Evolutionary conservation across 2,113 vertebrate genomes (phyloP).

Genomic region (Dicentrarchus labrax): DNA sequence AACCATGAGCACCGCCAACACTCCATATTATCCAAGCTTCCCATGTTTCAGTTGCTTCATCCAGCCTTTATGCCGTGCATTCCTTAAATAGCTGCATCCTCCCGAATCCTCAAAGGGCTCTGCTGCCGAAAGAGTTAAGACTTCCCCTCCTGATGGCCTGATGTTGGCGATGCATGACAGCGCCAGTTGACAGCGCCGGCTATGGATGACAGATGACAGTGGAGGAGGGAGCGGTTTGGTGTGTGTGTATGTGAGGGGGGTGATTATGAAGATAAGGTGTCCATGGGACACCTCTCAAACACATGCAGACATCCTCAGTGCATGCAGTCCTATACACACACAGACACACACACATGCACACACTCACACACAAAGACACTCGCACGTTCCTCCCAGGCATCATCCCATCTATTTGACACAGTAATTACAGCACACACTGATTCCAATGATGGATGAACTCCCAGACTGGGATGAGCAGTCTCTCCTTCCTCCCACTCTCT

Average conservation of each 20-base stretch:
- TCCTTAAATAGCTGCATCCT: conserved; percentile 77
- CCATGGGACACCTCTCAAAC: conserved; percentile 70
- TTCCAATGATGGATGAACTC: conserved; percentile 89
- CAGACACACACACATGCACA: conserved; percentile 26
- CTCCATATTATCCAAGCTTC: conserved; percentile 58
- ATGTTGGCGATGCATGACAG: conserved; percentile 84
- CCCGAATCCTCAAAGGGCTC: conserved; percentile 60
- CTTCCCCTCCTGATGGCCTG: conserved; percentile 74
- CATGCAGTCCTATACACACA: conserved; percentile 31
- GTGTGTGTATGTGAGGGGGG: conserved; percentile 54
- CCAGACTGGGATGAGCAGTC: conserved; percentile 83
- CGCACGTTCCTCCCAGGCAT: conserved; percentile 81
- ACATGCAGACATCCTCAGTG: conserved; percentile 55
- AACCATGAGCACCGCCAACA: conserved; percentile 40
- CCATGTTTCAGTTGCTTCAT: conserved; percentile 56
- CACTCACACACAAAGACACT: conserved; percentile 36
- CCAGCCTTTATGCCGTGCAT: conserved; percentile 60
- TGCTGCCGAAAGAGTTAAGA: conserved; percentile 76
- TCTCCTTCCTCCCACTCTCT: conserved; percentile 68
- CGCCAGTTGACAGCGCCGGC: conserved; percentile 82
- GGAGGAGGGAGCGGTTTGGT: conserved; percentile 71
- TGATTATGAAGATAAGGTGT: conserved; percentile 83
- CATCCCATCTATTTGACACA: conserved; percentile 88
- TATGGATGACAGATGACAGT: conserved; percentile 87
- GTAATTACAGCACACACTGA: conserved; percentile 90